phyloP scores from a whole-genome alignment of 2,888 invertebrate species.

The Hypomecis punctinalis region DNA sequence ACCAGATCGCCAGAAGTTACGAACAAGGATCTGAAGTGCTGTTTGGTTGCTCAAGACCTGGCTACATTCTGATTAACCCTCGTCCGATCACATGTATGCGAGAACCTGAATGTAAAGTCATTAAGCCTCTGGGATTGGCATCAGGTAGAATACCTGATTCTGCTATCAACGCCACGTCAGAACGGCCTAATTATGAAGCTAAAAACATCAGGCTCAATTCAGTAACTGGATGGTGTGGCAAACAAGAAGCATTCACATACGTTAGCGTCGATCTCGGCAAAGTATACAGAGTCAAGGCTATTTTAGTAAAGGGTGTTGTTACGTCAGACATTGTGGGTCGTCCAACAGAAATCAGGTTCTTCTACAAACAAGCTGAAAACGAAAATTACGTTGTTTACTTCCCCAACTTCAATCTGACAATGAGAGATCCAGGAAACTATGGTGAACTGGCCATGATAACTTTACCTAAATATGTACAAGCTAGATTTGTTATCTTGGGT shows the following conservation, averaged over 20 bases:
- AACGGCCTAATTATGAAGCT: conserved; percentile 96
- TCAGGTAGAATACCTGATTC: conserved; percentile 97
- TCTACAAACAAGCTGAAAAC: conserved; percentile 97
- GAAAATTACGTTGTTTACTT: conserved; percentile 99
- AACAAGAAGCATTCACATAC: conserved; percentile 97
- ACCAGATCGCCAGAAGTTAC: conserved; percentile 92
- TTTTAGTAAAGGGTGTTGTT: conserved; percentile 96
- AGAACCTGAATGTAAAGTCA: conserved; percentile 97
- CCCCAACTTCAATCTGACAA: conserved; percentile 97
- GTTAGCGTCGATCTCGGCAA: conserved; percentile 97
- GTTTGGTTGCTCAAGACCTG: conserved; percentile 95
- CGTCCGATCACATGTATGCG: conserved; percentile 95
- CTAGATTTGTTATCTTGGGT: conserved; percentile 96
- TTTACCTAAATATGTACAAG: conserved; percentile 96
- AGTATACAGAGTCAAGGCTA: conserved; percentile 96
- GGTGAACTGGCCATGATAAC: conserved; percentile 98
- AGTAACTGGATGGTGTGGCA: conserved; percentile 98
- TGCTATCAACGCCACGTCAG: conserved; percentile 97
- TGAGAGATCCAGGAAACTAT: conserved; percentile 97
- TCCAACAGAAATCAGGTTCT: conserved; percentile 98
- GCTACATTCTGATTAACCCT: conserved; percentile 96
- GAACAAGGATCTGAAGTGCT: conserved; percentile 96
- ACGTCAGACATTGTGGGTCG: conserved; percentile 97
- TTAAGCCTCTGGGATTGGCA: conserved; percentile 95
- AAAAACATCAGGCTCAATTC: conserved; percentile 95